phyloP scores from a whole-genome alignment of 2,113 vertebrate genomes.

The Megaceryle torquata region DNA sequence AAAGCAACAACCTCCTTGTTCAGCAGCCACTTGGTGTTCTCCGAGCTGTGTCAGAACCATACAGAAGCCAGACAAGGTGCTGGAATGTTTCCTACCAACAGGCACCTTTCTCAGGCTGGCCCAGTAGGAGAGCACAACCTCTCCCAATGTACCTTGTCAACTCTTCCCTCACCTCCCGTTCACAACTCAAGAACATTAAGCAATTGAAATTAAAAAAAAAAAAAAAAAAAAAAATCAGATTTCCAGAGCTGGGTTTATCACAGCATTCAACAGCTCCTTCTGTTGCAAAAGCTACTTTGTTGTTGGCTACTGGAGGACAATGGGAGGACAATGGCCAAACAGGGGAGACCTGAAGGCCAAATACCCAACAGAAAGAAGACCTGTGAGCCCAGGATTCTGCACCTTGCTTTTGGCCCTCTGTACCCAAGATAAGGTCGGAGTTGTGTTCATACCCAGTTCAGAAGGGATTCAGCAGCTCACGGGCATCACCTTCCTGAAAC shows the following conservation, averaged over 20 bases:
- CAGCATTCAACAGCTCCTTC: background rate
- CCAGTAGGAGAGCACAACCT: fast-evolving
- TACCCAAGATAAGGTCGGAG: background rate
- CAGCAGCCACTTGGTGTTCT: background rate
- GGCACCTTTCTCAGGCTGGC: background rate
- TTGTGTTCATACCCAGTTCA: background rate
- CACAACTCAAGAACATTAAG: background rate
- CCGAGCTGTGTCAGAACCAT: fast-evolving
- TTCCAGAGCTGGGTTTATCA: background rate
- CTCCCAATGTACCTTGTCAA: background rate
- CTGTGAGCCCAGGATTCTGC: background rate
- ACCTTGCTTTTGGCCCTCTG: background rate
- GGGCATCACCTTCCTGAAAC: background rate
- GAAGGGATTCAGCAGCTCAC: background rate
- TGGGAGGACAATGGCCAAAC: background rate
- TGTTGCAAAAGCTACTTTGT: background rate
- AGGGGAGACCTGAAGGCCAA: background rate
- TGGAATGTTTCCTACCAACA: background rate
- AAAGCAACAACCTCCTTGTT: background rate
- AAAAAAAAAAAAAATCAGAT: too few species aligned
- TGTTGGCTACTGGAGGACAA: background rate
- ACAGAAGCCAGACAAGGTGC: background rate
- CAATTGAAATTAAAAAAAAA: background rate
- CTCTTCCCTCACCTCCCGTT: background rate
- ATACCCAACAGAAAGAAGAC: background rate